A percentile compares a stretch with the other conserved stretches of the same genome.
Evolutionary conservation across 2,888 invertebrate species (phyloP).

Genomic region (Chymomyza caudatula): DNA sequence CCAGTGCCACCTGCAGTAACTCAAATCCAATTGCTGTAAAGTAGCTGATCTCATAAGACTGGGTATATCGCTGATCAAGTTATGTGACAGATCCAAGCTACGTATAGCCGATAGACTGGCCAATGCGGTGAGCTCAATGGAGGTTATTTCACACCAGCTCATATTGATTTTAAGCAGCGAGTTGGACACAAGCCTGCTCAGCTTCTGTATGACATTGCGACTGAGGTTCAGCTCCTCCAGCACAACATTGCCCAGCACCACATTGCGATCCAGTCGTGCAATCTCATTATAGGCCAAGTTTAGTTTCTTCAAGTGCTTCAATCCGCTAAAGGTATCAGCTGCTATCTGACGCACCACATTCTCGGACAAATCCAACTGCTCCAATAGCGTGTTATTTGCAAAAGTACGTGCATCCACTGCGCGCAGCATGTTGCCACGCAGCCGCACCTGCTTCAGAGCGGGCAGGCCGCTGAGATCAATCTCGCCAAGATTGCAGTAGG

Average conservation of each 20-base stretch:
- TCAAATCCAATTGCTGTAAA: slow-evolving; percentile 81
- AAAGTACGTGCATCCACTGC: slow-evolving; percentile 81
- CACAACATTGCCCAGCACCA: slow-evolving; percentile 81
- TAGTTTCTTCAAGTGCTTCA: slow-evolving; percentile 81
- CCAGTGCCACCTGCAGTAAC: slow-evolving; percentile 74
- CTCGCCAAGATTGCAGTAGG: slow-evolving; percentile 82
- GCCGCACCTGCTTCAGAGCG: slow-evolving; percentile 80
- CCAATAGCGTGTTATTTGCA: slow-evolving; percentile 81
- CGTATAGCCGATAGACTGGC: slow-evolving; percentile 81
- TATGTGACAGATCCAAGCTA: slow-evolving; percentile 83
- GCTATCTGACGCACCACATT: slow-evolving; percentile 83
- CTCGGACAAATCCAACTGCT: slow-evolving; percentile 82
- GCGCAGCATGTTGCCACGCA: slow-evolving; percentile 83
- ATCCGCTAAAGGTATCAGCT: slow-evolving; percentile 81
- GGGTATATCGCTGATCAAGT: slow-evolving; percentile 83
- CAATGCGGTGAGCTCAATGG: slow-evolving; percentile 80
- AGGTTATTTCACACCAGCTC: slow-evolving; percentile 83
- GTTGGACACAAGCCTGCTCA: slow-evolving; percentile 81
- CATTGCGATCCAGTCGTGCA: slow-evolving; percentile 80
- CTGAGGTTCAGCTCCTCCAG: slow-evolving; percentile 83
- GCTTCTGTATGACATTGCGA: slow-evolving; percentile 82
- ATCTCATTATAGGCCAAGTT: slow-evolving; percentile 86
- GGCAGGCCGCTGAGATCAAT: slow-evolving; percentile 83
- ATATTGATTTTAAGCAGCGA: slow-evolving; percentile 82
- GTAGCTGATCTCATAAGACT: slow-evolving; percentile 81